Evolutionary conservation across 2,888 invertebrate genomes (phyloP).

Genomic region (Atherix ibis): DNA sequence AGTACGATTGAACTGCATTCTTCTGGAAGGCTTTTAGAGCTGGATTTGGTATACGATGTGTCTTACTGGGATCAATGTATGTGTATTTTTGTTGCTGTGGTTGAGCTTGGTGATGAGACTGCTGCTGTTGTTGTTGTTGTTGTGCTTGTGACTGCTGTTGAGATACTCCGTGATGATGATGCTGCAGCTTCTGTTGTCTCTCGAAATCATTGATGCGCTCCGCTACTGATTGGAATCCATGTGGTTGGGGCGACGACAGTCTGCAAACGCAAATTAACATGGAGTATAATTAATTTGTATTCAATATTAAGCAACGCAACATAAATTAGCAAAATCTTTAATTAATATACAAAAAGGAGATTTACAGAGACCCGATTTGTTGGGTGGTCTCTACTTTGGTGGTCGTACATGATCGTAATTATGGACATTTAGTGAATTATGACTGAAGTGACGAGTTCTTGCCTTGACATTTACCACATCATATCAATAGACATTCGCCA

Average conservation of each 20-base stretch:
- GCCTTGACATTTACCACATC: too few relatives aligned
- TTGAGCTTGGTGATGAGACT: constrained; percentile 33
- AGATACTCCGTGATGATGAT: constrained; percentile 29
- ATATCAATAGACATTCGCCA: too few relatives aligned
- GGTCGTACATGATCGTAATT: too few relatives aligned
- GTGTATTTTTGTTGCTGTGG: constrained; percentile 42
- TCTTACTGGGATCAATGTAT: constrained; percentile 57
- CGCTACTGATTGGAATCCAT: constrained; percentile 42
- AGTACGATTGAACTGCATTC: constrained; percentile 64
- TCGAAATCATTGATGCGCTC: constrained; percentile 50
- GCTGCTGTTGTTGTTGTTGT: constrained; percentile 36
- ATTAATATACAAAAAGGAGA: too few relatives aligned
- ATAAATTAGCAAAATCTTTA: too few relatives aligned
- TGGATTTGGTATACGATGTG: constrained; percentile 52
- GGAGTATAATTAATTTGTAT: not conserved
- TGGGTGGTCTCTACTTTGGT: too few relatives aligned
- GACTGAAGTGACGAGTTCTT: too few relatives aligned
- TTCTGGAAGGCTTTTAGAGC: constrained; percentile 69
- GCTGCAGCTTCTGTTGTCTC: constrained; percentile 28
- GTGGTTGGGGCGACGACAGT: constrained; percentile 16
- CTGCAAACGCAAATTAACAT: constrained; percentile 1
- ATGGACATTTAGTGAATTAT: too few relatives aligned
- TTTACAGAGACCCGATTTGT: too few relatives aligned
- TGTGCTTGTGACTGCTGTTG: constrained; percentile 30
- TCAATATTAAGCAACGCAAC: too few relatives aligned